These are phyloP conservation scores for Morpho helenor DNA, from an alignment of 2,888 invertebrate genomes.

Conservation along the genomic window DNA sequence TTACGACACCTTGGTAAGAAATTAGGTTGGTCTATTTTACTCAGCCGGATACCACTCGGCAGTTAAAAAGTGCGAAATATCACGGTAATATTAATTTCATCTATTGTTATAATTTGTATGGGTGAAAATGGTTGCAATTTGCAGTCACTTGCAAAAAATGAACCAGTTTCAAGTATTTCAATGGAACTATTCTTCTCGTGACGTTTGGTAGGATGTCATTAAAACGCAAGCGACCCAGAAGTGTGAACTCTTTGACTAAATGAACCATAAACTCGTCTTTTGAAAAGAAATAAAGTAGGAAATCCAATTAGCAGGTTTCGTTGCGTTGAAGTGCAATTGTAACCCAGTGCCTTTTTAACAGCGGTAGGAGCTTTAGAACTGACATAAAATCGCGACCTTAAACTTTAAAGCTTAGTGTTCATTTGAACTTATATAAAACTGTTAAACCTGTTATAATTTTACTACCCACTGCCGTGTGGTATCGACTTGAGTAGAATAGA, in stretches of 20 bases:
- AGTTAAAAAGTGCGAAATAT: no score
- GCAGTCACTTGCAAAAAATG: not conserved
- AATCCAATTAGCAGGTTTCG: conserved; percentile 53
- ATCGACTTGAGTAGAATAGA: no score
- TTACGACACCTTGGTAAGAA: no score
- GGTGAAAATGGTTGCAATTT: not conserved
- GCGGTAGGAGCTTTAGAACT: conserved; percentile 63
- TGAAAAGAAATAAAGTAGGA: conserved; percentile 44
- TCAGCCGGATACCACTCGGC: no score
- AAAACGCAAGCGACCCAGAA: conserved; percentile 23
- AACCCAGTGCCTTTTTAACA: conserved; percentile 39
- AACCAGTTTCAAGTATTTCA: not conserved
- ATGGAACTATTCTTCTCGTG: conserved; percentile 1
- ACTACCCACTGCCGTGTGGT: no score
- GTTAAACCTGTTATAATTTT: no score
- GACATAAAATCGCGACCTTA: conserved; percentile 60
- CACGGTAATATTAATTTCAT: no score
- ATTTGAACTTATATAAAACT: not conserved
- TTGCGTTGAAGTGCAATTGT: conserved; percentile 39
- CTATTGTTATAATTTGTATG: no score
- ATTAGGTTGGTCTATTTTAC: no score
- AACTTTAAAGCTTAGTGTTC: conserved; percentile 36
- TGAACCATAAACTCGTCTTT: conserved; percentile 37
- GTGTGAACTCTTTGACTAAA: conserved; percentile 28
- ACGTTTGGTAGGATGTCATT: conserved; percentile 15